Evolutionary conservation across 2,888 invertebrate species (phyloP).

Genomic region (Acleris literana): DNA sequence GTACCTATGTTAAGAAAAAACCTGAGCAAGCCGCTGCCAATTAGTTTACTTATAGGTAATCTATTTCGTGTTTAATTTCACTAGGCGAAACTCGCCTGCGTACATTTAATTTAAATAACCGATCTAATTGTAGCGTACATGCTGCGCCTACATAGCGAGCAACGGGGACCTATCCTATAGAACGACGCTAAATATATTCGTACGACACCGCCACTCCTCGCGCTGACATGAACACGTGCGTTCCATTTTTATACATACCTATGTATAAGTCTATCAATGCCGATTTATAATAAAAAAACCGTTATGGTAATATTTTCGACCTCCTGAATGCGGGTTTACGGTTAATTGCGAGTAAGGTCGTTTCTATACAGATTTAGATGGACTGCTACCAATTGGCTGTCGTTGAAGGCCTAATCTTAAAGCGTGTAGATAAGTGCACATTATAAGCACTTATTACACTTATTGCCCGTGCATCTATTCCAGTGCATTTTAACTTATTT

Average conservation of each 20-base stretch:
- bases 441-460: constrained; percentile 37
- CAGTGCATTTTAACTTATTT: constrained; percentile 20
- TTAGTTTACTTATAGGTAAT: too few species aligned
- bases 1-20: too few species aligned
- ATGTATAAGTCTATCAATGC: constrained; percentile 2
- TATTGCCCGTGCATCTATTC: constrained; percentile 63
- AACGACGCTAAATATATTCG: constrained; percentile 65
- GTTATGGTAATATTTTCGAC: constrained; percentile 2
- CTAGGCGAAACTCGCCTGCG: not conserved
- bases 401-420: constrained; percentile 68
- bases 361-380: constrained; percentile 38
- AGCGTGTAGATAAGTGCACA: constrained; percentile 68
- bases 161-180: constrained; percentile 34
- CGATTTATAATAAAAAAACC: not conserved
- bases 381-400: constrained; percentile 53
- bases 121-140: constrained; percentile 34
- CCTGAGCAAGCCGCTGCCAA: too few species aligned
- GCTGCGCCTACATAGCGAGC: constrained; percentile 33
- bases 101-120: constrained; percentile 17
- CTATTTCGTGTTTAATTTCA: not conserved
- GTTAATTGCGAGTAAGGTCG: not conserved
- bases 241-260: constrained; percentile 36
- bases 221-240: constrained; percentile 56
- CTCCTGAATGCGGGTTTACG: not conserved
- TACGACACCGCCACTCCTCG: constrained; percentile 64